phyloP scores from a whole-genome alignment of 2,888 invertebrate species.

The Limnephilus rhombicus region DNA sequence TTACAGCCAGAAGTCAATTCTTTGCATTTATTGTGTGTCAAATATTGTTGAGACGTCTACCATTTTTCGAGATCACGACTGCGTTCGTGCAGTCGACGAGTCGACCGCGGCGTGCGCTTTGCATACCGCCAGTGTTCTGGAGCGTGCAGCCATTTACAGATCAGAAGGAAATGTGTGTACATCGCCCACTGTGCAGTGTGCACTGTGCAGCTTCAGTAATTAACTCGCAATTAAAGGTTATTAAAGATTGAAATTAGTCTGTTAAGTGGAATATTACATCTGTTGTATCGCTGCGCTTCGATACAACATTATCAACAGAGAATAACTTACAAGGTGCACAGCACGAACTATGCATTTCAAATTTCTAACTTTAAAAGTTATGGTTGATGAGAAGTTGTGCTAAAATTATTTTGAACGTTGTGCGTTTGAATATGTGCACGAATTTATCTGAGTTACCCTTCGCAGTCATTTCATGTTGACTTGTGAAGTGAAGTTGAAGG shows the following conservation, averaged over 20 bases:
- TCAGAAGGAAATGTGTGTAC: neutral
- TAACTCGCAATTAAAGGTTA: slow-evolving; percentile 1
- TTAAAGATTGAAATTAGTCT: neutral
- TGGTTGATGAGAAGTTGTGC: neutral
- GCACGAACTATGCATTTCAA: no score
- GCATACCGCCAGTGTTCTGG: neutral
- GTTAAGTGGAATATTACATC: slow-evolving; percentile 1
- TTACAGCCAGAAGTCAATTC: no score
- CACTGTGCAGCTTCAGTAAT: neutral
- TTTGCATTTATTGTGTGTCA: neutral
- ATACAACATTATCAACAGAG: neutral
- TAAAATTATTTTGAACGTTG: neutral
- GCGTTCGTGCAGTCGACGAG: neutral
- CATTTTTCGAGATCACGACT: neutral
- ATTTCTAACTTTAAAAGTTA: no score
- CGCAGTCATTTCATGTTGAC: no score
- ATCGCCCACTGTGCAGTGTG: neutral
- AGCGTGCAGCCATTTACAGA: neutral
- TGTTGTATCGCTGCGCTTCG: neutral
- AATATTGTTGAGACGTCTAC: neutral
- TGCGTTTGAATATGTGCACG: no score
- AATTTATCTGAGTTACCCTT: no score
- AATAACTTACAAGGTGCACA: neutral
- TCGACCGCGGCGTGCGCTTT: neutral
- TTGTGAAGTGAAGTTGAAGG: neutral